phyloP scores from a whole-genome alignment of 2,113 vertebrate species.

The Poeciliopsis occidentalis region DNA sequence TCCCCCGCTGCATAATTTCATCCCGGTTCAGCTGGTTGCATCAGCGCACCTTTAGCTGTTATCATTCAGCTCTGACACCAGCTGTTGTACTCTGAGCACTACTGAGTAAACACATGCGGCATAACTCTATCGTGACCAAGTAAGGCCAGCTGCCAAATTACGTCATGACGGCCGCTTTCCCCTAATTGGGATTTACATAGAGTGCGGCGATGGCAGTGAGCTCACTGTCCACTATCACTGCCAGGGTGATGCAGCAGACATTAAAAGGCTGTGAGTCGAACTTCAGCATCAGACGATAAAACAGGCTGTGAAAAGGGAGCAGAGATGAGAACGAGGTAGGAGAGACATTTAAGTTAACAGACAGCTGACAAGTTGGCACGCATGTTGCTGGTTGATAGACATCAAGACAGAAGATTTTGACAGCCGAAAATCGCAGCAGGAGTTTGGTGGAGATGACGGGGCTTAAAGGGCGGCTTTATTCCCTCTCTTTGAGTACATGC shows the following conservation, averaged over 20 bases:
- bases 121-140: conserved; percentile 66
- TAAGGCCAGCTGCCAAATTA: conserved; percentile 67
- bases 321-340: conserved; percentile 9
- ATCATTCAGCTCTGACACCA: conserved; percentile 62
- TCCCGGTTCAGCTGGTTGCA: conserved; percentile 36
- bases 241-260: conserved; percentile 57
- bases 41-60: conserved; percentile 69
- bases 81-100: conserved; percentile 70
- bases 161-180: conserved; percentile 54
- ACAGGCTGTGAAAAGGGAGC: conserved; percentile 44
- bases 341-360: conserved; percentile 44
- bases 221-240: conserved; percentile 39
- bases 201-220: conserved; percentile 40
- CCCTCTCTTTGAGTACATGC: conserved; percentile 27
- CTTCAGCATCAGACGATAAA: conserved; percentile 49
- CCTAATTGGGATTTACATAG: conserved; percentile 69
- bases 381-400: conserved; percentile 28
- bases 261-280: conserved; percentile 65
- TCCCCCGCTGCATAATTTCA: conserved; percentile 38
- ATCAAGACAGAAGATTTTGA: conserved; percentile 35
- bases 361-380: conserved; percentile 46
- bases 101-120: conserved; percentile 70
- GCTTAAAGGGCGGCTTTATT: conserved; percentile 18
- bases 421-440: conserved; percentile 25
- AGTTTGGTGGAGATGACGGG: conserved; percentile 5